Conservation (phyloP, 2,888 invertebrate genomes). For the Eristalis pertinax region DNA sequence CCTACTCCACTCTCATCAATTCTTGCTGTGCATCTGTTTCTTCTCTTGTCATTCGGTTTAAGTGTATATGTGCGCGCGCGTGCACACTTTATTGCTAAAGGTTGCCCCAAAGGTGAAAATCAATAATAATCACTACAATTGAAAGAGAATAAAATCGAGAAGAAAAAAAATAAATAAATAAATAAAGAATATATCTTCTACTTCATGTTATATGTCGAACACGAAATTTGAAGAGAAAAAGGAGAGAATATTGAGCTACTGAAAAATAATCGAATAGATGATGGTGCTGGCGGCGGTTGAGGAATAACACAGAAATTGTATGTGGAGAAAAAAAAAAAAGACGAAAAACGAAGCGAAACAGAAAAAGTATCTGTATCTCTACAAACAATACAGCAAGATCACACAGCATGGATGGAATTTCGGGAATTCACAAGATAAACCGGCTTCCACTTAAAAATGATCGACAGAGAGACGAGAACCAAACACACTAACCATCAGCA, state of each 20-base stretch:
- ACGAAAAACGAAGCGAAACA: constrained; percentile 10
- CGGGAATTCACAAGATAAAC: constrained; percentile 69
- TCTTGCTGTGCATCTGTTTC: constrained; percentile 9
- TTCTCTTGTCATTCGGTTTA: not conserved
- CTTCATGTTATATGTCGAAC: constrained; percentile 25
- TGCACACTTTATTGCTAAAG: constrained; percentile 42
- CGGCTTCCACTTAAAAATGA: constrained; percentile 61
- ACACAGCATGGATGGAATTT: constrained; percentile 63
- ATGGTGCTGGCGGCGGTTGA: too few relatives aligned
- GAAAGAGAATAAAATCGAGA: constrained; percentile 8
- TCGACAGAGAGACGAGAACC: constrained; percentile 33
- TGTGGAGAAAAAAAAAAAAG: constrained; percentile 5
- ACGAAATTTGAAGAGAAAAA: constrained; percentile 33
- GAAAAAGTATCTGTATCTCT: constrained; percentile 40
- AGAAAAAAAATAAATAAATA: constrained; percentile 6
- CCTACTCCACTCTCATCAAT: not conserved
- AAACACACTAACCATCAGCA: constrained; percentile 11
- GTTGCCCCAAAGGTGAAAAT: constrained; percentile 58
- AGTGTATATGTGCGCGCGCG: constrained; percentile 3
- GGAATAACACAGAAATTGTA: not conserved
- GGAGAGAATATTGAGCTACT: constrained; percentile 44
- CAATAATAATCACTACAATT: constrained; percentile 43
- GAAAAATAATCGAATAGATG: constrained; percentile 36
- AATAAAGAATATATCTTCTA: not conserved
- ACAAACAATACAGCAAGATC: constrained; percentile 67